Conservation (phyloP, 2,113 vertebrate genomes). For the Neomonachus schauinslandi region DNA sequence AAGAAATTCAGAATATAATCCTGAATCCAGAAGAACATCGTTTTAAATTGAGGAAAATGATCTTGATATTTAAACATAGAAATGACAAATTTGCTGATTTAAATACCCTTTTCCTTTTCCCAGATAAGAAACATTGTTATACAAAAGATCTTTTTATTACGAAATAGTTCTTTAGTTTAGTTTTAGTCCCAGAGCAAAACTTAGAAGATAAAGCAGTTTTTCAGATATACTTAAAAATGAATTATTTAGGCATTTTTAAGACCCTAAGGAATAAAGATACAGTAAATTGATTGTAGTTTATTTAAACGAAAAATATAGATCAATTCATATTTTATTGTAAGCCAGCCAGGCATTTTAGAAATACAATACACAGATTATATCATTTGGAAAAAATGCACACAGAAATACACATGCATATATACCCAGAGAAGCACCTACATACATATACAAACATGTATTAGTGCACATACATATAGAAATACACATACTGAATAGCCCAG, state of each 20-base stretch:
- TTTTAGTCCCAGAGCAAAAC: background rate
- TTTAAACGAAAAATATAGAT: background rate
- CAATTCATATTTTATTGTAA: background rate
- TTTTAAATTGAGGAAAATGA: background rate
- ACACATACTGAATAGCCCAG: background rate
- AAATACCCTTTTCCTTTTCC: background rate
- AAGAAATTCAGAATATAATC: background rate
- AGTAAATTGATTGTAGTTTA: background rate
- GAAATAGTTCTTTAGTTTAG: background rate
- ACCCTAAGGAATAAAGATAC: background rate
- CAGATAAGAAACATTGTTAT: background rate
- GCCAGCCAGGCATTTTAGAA: background rate
- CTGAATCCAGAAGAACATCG: background rate
- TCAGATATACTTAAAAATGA: background rate
- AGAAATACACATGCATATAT: background rate
- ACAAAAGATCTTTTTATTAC: background rate
- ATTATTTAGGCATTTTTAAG: background rate
- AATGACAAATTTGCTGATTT: background rate
- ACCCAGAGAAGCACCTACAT: background rate
- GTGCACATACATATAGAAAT: background rate
- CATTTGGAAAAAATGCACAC: background rate
- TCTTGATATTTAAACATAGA: background rate
- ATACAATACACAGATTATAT: background rate
- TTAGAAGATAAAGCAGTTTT: background rate
- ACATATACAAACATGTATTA: background rate